Percentiles rank a stretch among this genome's conserved stretches.
These are phyloP conservation scores for Stegodyphus mimosarum DNA, from an alignment of 1,140 invertebrate genomes.

Conservation along the genomic window DNA sequence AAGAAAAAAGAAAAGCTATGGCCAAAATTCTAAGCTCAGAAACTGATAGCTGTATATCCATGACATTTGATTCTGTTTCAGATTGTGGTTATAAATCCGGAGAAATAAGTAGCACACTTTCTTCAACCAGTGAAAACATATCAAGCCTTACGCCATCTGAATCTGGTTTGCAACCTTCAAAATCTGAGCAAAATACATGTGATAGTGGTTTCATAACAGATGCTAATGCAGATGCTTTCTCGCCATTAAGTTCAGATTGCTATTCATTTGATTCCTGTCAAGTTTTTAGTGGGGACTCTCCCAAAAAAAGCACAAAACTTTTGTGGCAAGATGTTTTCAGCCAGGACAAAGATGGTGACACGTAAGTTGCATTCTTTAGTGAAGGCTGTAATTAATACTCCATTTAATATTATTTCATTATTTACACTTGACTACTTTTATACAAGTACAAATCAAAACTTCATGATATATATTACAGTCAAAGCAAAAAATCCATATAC, in stretches of 20 bases:
- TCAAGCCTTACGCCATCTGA: conserved; percentile 12
- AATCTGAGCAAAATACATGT: conserved; percentile 32
- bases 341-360: conserved; percentile 79
- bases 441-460: no score
- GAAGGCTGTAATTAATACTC: no score
- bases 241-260: conserved; percentile 19
- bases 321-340: conserved; percentile 70
- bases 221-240: not conserved
- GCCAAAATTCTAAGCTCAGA: conserved; percentile 20
- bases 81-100: conserved; percentile 55
- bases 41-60: conserved; percentile 48
- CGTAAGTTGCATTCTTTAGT: conserved; percentile 72
- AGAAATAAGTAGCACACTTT: conserved; percentile 11
- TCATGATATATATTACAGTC: no score
- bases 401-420: no score
- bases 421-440: no score
- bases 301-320: conserved; percentile 11
- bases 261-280: not conserved
- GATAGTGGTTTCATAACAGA: conserved; percentile 49
- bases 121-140: conserved; percentile 10
- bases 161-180: not conserved
- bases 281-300: no score
- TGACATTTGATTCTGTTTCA: conserved; percentile 46
- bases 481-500: no score
- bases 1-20: conserved; percentile 10